Conservation (phyloP, 2,888 invertebrate species). For the Chaetogeoica ovagalla region DNA sequence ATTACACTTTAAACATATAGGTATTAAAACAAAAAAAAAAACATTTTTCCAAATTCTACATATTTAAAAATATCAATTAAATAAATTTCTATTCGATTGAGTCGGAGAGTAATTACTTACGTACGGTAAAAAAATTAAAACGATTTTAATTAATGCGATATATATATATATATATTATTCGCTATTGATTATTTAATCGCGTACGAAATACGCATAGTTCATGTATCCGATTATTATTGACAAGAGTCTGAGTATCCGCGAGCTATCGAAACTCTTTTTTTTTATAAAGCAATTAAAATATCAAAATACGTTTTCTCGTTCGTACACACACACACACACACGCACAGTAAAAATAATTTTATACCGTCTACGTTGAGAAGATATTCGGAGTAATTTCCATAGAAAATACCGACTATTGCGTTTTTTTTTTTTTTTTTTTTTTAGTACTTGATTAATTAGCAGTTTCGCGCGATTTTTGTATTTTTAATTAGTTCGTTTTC, state of each 20-base stretch:
- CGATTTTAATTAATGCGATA: neutral
- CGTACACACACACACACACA: neutral
- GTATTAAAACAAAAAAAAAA: neutral
- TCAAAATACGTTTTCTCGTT: neutral
- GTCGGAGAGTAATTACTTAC: neutral
- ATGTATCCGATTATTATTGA: neutral
- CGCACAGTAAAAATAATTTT: neutral
- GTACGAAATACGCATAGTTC: neutral
- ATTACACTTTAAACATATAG: no score
- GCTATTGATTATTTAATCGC: neutral
- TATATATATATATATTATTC: neutral
- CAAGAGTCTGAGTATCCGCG: neutral
- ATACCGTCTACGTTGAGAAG: neutral
- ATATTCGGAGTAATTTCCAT: neutral
- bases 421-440: neutral
- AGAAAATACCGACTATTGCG: neutral
- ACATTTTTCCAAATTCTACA: neutral
- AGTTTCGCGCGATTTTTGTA: neutral
- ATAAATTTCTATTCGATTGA: neutral
- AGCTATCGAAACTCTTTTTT: neutral
- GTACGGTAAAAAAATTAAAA: neutral
- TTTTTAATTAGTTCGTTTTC: constrained; percentile 20
- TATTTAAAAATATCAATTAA: neutral
- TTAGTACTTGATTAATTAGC: neutral
- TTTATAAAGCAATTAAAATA: neutral